A percentile compares a stretch with the other conserved stretches of the same genome.
Conservation (phyloP, 2,113 vertebrate species). For the Gasterosteus aculeatus region DNA sequence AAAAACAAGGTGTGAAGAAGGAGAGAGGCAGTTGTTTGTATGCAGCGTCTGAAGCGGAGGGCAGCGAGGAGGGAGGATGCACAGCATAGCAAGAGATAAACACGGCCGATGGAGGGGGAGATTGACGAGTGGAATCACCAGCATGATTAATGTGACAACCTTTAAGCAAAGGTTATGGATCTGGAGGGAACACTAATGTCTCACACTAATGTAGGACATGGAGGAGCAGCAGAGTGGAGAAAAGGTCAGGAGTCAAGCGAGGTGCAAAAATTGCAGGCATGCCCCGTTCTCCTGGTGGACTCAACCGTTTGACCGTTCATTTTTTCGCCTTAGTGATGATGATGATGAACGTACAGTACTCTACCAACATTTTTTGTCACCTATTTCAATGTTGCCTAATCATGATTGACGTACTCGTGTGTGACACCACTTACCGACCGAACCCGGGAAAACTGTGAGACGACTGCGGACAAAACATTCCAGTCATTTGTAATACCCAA, state of each 20-base stretch:
- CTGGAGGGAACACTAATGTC: constrained; percentile 69
- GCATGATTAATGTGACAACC: constrained; percentile 80
- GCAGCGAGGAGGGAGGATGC: constrained; percentile 29
- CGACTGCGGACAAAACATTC: not conserved
- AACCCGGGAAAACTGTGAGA: not conserved
- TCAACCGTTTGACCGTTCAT: not conserved
- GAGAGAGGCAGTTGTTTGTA: constrained; percentile 34
- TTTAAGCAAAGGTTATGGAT: constrained; percentile 79
- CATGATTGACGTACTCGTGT: not conserved
- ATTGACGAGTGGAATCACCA: constrained; percentile 68
- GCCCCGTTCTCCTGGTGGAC: constrained; percentile 33
- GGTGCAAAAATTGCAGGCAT: constrained; percentile 55
- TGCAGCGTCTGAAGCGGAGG: constrained; percentile 40
- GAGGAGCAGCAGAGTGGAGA: constrained; percentile 46
- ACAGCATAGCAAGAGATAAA: constrained; percentile 47
- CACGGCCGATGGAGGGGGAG: constrained; percentile 46
- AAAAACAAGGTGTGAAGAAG: constrained; percentile 20
- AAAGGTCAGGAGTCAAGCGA: constrained; percentile 74
- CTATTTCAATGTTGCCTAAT: not conserved
- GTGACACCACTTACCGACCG: not conserved
- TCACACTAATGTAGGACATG: constrained; percentile 56
- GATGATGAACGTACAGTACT: not conserved
- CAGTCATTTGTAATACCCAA: not conserved
- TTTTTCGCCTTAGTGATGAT: constrained; percentile 17
- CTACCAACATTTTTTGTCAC: not conserved